Conservation (phyloP, 2,113 vertebrate species). For the Oxyura jamaicensis region DNA sequence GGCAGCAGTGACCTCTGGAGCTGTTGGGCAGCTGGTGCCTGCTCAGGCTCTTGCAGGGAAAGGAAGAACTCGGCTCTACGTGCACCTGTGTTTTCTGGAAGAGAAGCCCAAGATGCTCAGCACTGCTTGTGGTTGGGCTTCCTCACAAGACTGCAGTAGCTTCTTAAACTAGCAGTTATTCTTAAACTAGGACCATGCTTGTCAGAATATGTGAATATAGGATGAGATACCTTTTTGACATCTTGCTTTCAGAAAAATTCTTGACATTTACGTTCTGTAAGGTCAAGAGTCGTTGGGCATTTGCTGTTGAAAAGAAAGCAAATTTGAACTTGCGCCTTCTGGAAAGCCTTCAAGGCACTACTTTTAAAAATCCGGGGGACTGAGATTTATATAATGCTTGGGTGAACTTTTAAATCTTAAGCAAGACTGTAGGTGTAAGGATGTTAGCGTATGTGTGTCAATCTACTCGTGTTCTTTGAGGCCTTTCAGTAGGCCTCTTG, state of each 20-base stretch:
- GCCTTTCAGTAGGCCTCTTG: fast-evolving
- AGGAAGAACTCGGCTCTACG: background rate
- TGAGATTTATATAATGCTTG: background rate
- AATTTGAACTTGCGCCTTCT: background rate
- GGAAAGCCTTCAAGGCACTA: background rate
- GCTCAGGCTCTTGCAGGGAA: background rate
- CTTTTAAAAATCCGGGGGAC: background rate
- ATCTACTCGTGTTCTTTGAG: background rate
- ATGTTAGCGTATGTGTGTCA: background rate
- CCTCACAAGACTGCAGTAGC: background rate
- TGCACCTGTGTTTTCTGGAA: background rate
- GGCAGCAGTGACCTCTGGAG: background rate
- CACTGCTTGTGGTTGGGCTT: background rate
- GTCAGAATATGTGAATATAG: background rate
- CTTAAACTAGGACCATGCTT: background rate
- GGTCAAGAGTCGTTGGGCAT: background rate
- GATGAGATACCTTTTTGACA: background rate
- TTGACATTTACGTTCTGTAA: background rate
- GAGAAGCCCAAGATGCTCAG: background rate
- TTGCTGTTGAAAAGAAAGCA: background rate
- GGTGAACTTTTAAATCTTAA: background rate
- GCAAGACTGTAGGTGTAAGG: background rate
- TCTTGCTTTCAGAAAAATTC: background rate
- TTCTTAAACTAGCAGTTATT: background rate
- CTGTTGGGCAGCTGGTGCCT: background rate